A percentile compares a stretch with the other conserved stretches of the same genome.
phyloP scores from a whole-genome alignment of 64 coral and sea anemone species.

The Stichodactyla helianthus region DNA sequence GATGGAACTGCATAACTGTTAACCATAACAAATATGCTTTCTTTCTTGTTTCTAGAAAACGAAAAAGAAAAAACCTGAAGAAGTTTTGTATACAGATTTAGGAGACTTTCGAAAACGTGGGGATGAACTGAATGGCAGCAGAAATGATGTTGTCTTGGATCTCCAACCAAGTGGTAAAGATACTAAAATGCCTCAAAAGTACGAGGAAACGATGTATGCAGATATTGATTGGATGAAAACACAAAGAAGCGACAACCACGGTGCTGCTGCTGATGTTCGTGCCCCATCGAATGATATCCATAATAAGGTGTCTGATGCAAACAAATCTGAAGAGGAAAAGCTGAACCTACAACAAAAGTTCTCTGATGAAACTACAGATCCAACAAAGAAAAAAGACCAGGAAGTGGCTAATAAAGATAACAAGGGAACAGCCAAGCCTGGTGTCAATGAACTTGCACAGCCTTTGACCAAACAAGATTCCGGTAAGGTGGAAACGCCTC shows the following conservation, averaged over 20 bases:
- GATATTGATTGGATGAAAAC: not conserved
- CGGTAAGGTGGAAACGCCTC: not conserved
- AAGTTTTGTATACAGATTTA: not conserved
- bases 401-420: not conserved
- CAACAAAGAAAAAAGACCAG: not conserved
- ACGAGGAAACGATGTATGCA: not conserved
- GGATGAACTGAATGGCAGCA: not conserved
- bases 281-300: not conserved
- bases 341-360: not conserved
- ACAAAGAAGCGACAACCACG: not conserved
- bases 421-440: not conserved
- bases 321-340: not conserved
- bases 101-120: not conserved
- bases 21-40: too few relatives aligned
- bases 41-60: not conserved
- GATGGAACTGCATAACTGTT: too few relatives aligned
- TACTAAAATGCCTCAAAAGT: not conserved
- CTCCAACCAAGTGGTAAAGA: not conserved
- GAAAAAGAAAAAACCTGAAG: not conserved
- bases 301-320: not conserved
- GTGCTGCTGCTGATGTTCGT: not conserved
- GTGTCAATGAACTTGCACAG: not conserved
- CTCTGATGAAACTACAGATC: not conserved
- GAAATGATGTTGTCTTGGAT: not conserved
- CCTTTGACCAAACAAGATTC: not conserved